phyloP scores from a whole-genome alignment of 2,797 vertebrate species.

The Pipistrellus pygmaeus region DNA sequence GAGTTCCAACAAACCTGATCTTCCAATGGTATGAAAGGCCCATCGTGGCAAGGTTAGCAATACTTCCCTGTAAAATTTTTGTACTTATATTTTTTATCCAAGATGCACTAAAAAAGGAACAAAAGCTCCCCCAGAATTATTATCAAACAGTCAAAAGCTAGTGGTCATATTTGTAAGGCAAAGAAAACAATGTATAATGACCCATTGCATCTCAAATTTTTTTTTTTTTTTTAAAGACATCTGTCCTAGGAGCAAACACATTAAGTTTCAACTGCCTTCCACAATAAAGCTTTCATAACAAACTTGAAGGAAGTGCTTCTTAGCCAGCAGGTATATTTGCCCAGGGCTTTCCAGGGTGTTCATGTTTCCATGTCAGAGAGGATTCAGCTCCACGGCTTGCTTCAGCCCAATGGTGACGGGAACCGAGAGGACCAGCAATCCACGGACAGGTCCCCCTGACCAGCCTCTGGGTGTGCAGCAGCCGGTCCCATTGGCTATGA shows the following conservation, averaged over 20 bases:
- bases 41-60: constrained; percentile 19
- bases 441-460: neutral
- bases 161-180: neutral
- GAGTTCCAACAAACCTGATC: constrained; percentile 40
- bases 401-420: neutral
- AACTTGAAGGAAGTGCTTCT: constrained; percentile 41
- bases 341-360: neutral
- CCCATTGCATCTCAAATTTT: neutral
- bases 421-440: neutral
- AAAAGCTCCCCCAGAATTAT: neutral
- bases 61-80: constrained; percentile 15
- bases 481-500: neutral
- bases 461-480: neutral
- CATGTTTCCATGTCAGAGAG: neutral
- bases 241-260: constrained; percentile 19
- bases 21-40: constrained; percentile 1
- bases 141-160: constrained; percentile 36
- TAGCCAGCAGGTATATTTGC: neutral
- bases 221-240: neutral
- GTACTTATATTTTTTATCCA: constrained; percentile 21
- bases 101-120: constrained; percentile 1
- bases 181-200: constrained; percentile 30
- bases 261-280: neutral
- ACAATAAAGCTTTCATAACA: constrained; percentile 42
- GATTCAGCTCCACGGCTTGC: neutral